These are phyloP conservation scores for Drosophila pectinifera DNA, from an alignment of 1,140 invertebrate genomes.

Conservation along the genomic window DNA sequence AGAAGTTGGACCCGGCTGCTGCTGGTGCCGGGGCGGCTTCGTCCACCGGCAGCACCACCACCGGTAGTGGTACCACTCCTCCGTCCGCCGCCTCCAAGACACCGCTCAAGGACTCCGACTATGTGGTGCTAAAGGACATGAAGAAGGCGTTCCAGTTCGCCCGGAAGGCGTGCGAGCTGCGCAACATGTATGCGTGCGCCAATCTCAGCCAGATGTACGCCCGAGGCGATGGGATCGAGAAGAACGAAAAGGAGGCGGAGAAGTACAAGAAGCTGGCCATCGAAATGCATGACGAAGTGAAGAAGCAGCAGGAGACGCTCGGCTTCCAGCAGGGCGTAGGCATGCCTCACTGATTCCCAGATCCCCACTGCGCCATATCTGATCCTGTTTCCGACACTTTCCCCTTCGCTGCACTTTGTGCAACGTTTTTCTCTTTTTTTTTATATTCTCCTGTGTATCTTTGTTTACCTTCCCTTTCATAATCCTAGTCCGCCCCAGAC, in stretches of 20 bases:
- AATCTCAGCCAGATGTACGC: slow-evolving; percentile 92
- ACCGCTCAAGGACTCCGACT: slow-evolving; percentile 83
- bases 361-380: background rate
- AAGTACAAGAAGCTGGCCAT: slow-evolving; percentile 90
- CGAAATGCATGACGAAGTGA: slow-evolving; percentile 89
- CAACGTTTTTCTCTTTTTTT: slow-evolving; percentile 7
- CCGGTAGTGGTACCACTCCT: background rate
- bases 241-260: slow-evolving; percentile 89
- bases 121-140: slow-evolving; percentile 89
- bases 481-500: background rate
- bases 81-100: slow-evolving; percentile 17
- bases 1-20: slow-evolving; percentile 57
- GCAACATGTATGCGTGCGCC: slow-evolving; percentile 93
- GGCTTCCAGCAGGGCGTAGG: slow-evolving; percentile 89
- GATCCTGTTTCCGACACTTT: background rate
- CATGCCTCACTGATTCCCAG: slow-evolving; percentile 67
- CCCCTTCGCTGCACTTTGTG: slow-evolving; percentile 3
- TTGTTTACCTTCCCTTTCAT: background rate
- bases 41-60: background rate
- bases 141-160: slow-evolving; percentile 91
- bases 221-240: slow-evolving; percentile 90
- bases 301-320: slow-evolving; percentile 86
- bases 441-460: slow-evolving; percentile 12
- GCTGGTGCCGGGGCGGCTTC: slow-evolving; percentile 50
- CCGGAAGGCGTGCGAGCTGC: slow-evolving; percentile 91